phyloP scores from a whole-genome alignment of 1,140 invertebrate species.

The Berghia stephanieae region DNA sequence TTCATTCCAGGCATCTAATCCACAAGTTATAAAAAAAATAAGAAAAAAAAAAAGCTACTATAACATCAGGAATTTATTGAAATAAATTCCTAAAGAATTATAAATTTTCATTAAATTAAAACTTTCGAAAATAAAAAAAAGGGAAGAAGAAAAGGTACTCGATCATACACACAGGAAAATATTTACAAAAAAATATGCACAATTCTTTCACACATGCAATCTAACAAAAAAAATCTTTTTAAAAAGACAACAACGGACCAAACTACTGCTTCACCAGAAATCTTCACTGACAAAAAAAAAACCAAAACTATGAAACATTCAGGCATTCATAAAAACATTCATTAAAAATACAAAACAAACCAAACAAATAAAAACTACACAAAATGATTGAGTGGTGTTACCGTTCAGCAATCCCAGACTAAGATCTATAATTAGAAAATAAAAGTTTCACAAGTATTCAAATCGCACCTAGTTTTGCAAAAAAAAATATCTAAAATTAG shows the following conservation, averaged over 20 bases:
- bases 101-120: not conserved
- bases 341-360: not conserved
- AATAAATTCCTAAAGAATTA: not conserved
- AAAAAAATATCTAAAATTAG: too few relatives aligned
- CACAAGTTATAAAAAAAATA: not conserved
- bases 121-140: too few relatives aligned
- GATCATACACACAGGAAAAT: too few relatives aligned
- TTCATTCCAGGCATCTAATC: too few relatives aligned
- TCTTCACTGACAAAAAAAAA: conserved; percentile 7
- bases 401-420: conserved; percentile 13
- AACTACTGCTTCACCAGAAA: too few relatives aligned
- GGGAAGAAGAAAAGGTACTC: too few relatives aligned
- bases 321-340: not conserved
- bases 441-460: conserved; percentile 13
- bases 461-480: too few relatives aligned
- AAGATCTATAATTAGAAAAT: conserved; percentile 24
- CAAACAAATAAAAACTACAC: too few relatives aligned
- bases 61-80: conserved; percentile 8
- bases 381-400: conserved; percentile 5
- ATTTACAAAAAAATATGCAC: not conserved
- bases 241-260: not conserved
- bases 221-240: not conserved
- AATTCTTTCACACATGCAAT: not conserved
- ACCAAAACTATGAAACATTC: not conserved
- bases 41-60: not conserved